A percentile compares a stretch with the other conserved stretches of the same genome.
Conservation (phyloP, 2,113 vertebrate genomes). For the Rhodinocichla rosea region DNA sequence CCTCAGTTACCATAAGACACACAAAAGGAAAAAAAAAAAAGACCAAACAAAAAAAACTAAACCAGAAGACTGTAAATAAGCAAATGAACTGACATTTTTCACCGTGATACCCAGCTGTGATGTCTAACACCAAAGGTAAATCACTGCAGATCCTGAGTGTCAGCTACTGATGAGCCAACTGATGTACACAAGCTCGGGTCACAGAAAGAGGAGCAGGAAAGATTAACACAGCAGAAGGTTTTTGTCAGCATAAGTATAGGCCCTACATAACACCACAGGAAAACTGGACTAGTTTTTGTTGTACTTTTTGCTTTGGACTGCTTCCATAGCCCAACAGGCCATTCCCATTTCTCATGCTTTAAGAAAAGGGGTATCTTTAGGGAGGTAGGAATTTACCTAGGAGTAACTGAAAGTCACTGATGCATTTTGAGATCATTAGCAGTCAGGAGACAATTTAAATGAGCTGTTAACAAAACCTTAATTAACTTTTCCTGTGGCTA, state of each 20-base stretch:
- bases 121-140: not conserved
- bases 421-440: not conserved
- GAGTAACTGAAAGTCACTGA: not conserved
- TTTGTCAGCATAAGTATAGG: not conserved
- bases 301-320: not conserved
- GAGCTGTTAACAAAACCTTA: not conserved
- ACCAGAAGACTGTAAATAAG: not conserved
- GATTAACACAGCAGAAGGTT: constrained; percentile 30
- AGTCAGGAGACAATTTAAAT: not conserved
- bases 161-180: not conserved
- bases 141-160: not conserved
- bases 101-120: not conserved
- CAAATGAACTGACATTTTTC: not conserved
- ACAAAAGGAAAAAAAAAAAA: not conserved
- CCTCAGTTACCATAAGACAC: not conserved
- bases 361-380: not conserved
- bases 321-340: not conserved
- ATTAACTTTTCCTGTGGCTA: not conserved
- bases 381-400: not conserved
- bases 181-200: not conserved
- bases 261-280: not conserved
- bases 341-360: not conserved
- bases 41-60: not conserved
- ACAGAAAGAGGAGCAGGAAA: not conserved
- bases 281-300: not conserved